Evolutionary conservation across 2,888 invertebrate genomes (phyloP).

Genomic region (Alitta virens): DNA sequence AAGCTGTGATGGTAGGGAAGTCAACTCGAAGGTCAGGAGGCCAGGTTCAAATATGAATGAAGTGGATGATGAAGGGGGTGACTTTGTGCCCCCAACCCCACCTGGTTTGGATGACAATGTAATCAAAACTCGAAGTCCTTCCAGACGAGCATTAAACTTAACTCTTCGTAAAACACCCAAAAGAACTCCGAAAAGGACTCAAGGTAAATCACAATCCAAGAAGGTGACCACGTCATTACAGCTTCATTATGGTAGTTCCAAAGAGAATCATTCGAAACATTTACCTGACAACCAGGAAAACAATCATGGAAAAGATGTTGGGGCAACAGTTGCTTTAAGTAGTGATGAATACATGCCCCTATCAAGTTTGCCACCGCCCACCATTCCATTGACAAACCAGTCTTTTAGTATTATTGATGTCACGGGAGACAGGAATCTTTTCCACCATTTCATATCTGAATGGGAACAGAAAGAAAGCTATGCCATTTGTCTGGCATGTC

Average conservation of each 20-base stretch:
- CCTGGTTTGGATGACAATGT: slow-evolving; percentile 29
- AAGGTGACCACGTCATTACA: too few relatives aligned
- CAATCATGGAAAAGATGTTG: too few relatives aligned
- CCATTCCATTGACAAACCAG: slow-evolving; percentile 18
- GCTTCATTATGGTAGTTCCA: too few relatives aligned
- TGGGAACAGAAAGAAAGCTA: slow-evolving; percentile 45
- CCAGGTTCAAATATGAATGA: not conserved
- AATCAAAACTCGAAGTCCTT: slow-evolving; percentile 13
- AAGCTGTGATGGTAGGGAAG: not conserved
- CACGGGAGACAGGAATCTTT: slow-evolving; percentile 42
- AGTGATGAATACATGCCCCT: not conserved
- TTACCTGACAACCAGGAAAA: too few relatives aligned
- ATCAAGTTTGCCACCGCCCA: not conserved
- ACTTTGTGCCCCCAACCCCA: slow-evolving; percentile 51
- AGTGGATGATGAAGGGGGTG: slow-evolving; percentile 37
- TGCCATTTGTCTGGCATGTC: slow-evolving; percentile 55
- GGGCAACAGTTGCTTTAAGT: not conserved
- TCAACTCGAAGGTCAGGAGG: not conserved
- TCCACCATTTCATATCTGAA: slow-evolving; percentile 50
- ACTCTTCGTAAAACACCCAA: slow-evolving; percentile 11
- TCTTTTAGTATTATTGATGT: slow-evolving; percentile 54
- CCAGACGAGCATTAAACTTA: slow-evolving; percentile 12
- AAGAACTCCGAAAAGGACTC: not conserved
- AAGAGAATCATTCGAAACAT: too few relatives aligned
- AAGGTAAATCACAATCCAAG: too few relatives aligned